Percentiles rank a stretch among this genome's conserved stretches.
phyloP scores from a whole-genome alignment of 2,113 vertebrate genomes.

The Dipodomys stephensi region DNA sequence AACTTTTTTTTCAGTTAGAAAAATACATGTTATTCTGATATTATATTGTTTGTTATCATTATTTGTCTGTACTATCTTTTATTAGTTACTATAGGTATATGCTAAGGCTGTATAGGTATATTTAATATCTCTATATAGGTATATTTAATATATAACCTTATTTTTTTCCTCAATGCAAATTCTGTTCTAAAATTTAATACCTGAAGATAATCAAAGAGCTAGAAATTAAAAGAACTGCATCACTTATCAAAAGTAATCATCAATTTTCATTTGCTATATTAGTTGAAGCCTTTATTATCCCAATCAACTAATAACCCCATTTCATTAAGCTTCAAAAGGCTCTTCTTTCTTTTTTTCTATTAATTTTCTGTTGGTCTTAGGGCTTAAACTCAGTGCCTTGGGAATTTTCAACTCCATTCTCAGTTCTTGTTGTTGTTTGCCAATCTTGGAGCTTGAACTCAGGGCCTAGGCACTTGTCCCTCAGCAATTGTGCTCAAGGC shows the following conservation, averaged over 20 bases:
- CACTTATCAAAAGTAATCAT: neutral
- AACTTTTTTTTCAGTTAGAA: constrained; percentile 42
- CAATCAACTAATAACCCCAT: constrained; percentile 60
- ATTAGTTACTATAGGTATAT: neutral
- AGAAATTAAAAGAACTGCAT: constrained; percentile 42
- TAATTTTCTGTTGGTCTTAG: no score
- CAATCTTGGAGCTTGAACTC: no score
- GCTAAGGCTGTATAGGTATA: no score
- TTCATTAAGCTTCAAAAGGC: constrained; percentile 65
- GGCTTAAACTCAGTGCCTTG: no score
- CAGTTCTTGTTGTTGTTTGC: no score
- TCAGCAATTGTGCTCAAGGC: no score
- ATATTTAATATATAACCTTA: neutral
- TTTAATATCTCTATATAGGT: no score
- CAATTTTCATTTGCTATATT: constrained; percentile 55
- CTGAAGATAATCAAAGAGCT: constrained; percentile 57
- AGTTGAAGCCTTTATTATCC: constrained; percentile 36
- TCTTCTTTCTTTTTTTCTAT: constrained; percentile 29
- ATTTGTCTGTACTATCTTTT: neutral
- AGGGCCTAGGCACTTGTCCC: no score
- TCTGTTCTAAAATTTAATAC: constrained; percentile 43
- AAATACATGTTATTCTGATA: constrained; percentile 26
- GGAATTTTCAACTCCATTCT: no score
- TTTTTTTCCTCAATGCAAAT: constrained; percentile 31
- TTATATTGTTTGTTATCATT: constrained; percentile 12